phyloP scores from a whole-genome alignment of 2,888 invertebrate species.

The Crioceris asparagi region DNA sequence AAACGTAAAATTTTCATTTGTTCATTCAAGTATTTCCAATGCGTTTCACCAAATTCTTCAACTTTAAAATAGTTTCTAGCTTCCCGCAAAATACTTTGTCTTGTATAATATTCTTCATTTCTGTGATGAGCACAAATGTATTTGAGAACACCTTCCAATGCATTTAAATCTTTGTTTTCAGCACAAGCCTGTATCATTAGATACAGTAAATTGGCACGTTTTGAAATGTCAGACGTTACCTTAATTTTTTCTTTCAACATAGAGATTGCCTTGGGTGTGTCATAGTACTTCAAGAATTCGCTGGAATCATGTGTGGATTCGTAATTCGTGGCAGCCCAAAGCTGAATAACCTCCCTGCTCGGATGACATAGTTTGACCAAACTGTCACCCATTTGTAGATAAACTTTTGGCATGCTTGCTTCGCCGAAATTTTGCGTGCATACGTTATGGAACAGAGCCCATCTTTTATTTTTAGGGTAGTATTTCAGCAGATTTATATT shows the following conservation, averaged over 20 bases:
- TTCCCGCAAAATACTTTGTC: constrained; percentile 6
- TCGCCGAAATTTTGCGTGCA: constrained; percentile 12
- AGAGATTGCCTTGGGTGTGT: constrained; percentile 14
- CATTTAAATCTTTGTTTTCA: constrained; percentile 16
- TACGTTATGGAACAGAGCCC: constrained; percentile 15
- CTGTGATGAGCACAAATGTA: constrained; percentile 20
- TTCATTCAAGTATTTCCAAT: constrained; percentile 20
- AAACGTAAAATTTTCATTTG: constrained; percentile 13
- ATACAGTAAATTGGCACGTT: constrained; percentile 13
- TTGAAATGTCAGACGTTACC: constrained; percentile 15
- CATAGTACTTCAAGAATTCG: constrained; percentile 14
- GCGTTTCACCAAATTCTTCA: constrained; percentile 13
- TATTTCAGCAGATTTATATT: constrained; percentile 9
- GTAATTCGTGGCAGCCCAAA: constrained; percentile 18
- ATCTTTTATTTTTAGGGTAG: constrained; percentile 16
- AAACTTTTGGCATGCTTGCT: constrained; percentile 7
- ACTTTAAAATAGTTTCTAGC: constrained; percentile 8
- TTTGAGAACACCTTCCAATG: constrained; percentile 19
- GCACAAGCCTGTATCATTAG: constrained; percentile 16
- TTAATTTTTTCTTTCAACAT: constrained; percentile 22
- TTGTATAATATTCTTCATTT: constrained; percentile 15
- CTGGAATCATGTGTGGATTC: constrained; percentile 10
- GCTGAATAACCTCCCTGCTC: constrained; percentile 10
- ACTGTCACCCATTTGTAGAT: constrained; percentile 5
- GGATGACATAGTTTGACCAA: constrained; percentile 11